Base-by-base conservation (phyloP, 2,113 vertebrate genomes). In the Myodes glareolus region DNA sequence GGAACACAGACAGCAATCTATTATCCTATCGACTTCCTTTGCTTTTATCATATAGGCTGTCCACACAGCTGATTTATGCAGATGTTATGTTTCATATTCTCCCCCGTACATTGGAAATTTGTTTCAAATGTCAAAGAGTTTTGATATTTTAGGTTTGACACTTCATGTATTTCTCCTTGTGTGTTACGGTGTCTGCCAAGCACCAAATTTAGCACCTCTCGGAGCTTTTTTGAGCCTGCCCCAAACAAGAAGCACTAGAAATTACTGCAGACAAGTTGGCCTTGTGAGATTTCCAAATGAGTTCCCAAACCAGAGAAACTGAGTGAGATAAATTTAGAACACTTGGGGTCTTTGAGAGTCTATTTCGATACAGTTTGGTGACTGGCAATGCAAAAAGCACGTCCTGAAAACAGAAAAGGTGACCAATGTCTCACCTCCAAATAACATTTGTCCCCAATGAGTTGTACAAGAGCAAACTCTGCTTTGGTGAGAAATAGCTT, bases 231-330 rank as follows among this genome's bases (percentile, higher is more conserved):
- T 95, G 89, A 97, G 97, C 93, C 94, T 96, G 89, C 75, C 96
- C 96, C 92, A 97, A 97, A 97, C 97, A 98, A 98, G 96, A 97
- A 98, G 95, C 90, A 96, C 94, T 98, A 97, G 96, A 98, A 98
- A 98, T 97, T 97, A 90, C 96, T 90, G 94, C 97, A 97, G 97
- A 98, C 97, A 98, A 97, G 96, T 97, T 94, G 90, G 96, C 96
- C 96, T 97, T 98, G 98, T 98, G 96, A 98, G 94, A 97, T 95
- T 98, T 98, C 97, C 96, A 98, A 98, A 96, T 89, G 94, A 96
- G 97, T 97, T 95, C 93, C 94, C 97, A 97, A 97, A 97, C 97
- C 97, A 96, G 97, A 85, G 96, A 98, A 98, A 97, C 63, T 81
- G 95, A 96, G 94, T 97, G 92, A 97, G 94, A 97, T 96, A 98